Evolutionary conservation across 2,797 vertebrate genomes (phyloP), one percentile per base, ranked within the genome.

Genomic region (Lepus townsendii): DNA sequence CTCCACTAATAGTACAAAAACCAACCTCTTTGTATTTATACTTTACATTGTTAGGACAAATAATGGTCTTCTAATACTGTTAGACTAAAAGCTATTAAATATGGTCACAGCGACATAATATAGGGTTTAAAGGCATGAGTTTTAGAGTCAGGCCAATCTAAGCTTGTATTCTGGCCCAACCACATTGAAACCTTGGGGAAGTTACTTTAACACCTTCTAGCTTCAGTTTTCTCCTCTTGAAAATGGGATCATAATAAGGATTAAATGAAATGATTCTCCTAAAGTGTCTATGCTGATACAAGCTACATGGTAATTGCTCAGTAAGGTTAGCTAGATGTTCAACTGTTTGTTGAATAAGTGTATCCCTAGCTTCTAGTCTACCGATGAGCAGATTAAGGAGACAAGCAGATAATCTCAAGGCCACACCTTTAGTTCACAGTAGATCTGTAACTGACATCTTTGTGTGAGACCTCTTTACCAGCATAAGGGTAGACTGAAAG

Each of bases 201-300:
- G 32, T 89, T 26, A 35, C 2, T 87, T 92, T 42, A 42, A 42
- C 52, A 47, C 84, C 42, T 78, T 60, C 90, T 10, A 76, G 52
- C 77, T 63, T 91, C 26, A 32, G 0, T 93, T 95, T 97, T 52
- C 13, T 78, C 2, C 76, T 47, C 32, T 77, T 65, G 68, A 88
- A 93, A 84, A 22, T 85, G 13, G 5, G 24, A 42, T 91, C 93
- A 32, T 32, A 83, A 91, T 95, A 73, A 77, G 35, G 38, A 91
- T 80, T 57, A 85, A 95, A 85, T 65, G 38, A 78, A 26, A 60
- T 42, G 7, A 83, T 78, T 30, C 19, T 22, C 12, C 8, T 50
- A 35, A 94, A 94, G 27, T 77, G 19, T 90, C 89, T 79, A 86
- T 22, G 8, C 14, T 85, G 27, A 14, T 73, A 66, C 32, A 24